Evolutionary conservation across 1,140 invertebrate species (phyloP), one percentile per base, ranked within the genome.

Genomic region (Drosophila bipectinata): DNA sequence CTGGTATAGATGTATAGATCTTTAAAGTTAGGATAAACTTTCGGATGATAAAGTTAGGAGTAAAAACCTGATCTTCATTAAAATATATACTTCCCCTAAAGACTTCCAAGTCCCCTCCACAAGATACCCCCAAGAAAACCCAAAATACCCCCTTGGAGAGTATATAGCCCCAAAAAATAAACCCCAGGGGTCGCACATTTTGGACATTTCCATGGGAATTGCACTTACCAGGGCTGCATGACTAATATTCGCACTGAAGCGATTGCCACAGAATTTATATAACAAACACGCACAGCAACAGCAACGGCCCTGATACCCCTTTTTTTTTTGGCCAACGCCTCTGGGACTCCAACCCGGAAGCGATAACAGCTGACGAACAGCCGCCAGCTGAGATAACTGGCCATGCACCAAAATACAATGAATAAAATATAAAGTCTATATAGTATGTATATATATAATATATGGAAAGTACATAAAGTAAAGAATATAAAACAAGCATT

Each of bases 201-300:
- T 6, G 26, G 26, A 5, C 5, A 28, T 28, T 28, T 28, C 26
- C 26, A 28, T 28, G 26, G 26, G 26, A 28, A 85, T 85, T 77
- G 77, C 72, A 84, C 60, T 69, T 73, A 54, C 73, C 56, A 64
- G 61, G 56, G 55, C 55, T 63, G 55, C 39, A 60, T 59, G 26
- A 18, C 18, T 63, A 32, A 60, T 59, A 34, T 10, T 18, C 18
- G 18, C 32, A 28, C 26, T 4, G 5, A 28, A 7, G 1, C 26
- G 10, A 34, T 34, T 34, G 21, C 24, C n/a, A n/a, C 18, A 45
- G 55, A 49, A 67, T 67, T 26, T 41, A 53, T 59, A 51, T 34
- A 14, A n/a, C 37, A 57, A 68, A 37, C 24, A 72, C 51, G 47
- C 58, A 30, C 12, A 52, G 58, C 28, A 67, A 39, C 63, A 26